Conservation (phyloP, 2,888 invertebrate genomes). For the Cataglyphis rosenhaueri region DNA sequence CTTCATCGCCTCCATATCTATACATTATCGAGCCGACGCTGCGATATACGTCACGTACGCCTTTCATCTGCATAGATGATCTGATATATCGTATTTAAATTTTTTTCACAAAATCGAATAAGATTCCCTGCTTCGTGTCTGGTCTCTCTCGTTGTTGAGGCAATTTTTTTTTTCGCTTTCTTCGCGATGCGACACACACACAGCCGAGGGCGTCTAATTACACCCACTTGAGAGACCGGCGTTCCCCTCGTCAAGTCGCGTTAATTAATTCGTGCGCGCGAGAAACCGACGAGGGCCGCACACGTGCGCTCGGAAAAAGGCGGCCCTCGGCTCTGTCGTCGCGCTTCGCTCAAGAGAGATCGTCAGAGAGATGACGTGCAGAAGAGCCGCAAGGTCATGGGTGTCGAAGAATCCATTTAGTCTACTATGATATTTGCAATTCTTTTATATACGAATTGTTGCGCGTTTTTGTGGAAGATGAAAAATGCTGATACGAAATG, state of each 20-base stretch:
- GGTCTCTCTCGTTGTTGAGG: neutral
- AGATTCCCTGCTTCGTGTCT: neutral
- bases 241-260: constrained; percentile 64
- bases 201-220: constrained; percentile 74
- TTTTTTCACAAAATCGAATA: neutral
- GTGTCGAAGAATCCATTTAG: too few relatives aligned
- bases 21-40: constrained; percentile 70
- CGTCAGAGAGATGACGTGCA: neutral
- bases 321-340: constrained; percentile 27
- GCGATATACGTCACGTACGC: constrained; percentile 61
- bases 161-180: constrained; percentile 48
- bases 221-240: constrained; percentile 73
- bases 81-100: constrained; percentile 44
- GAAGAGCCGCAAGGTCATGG: neutral
- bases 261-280: constrained; percentile 73
- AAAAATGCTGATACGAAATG: neutral
- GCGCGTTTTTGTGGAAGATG: neutral
- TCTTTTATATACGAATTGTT: neutral
- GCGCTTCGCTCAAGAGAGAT: constrained; percentile 14
- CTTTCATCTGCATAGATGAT: constrained; percentile 67
- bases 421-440: neutral
- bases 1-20: constrained; percentile 64
- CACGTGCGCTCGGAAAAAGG: constrained; percentile 69
- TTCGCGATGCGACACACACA: constrained; percentile 23
- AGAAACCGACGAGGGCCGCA: constrained; percentile 59